Evolutionary conservation across 35 echinoderm and acorn worm genomes (phyloP).

Genomic region (Eucidaris tribuloides): DNA sequence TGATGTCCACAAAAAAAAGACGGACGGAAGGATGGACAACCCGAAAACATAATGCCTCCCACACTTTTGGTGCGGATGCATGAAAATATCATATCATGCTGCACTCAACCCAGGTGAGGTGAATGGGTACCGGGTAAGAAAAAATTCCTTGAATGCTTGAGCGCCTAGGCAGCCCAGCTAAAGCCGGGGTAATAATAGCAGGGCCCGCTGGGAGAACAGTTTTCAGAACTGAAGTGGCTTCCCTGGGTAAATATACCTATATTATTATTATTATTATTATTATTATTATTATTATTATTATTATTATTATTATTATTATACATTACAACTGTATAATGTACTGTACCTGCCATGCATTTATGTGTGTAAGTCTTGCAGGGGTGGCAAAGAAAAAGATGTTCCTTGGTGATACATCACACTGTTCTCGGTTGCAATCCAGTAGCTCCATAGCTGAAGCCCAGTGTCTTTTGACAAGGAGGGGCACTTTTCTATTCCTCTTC

Average conservation of each 20-base stretch:
- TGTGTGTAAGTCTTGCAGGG: not conserved
- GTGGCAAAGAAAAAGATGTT: constrained; percentile 14
- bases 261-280: too few relatives aligned
- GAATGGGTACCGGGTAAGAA: not conserved
- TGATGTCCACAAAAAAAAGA: not conserved
- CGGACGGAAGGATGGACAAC: too few relatives aligned
- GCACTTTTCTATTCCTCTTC: not conserved
- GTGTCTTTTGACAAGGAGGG: not conserved
- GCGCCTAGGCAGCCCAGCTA: too few relatives aligned
- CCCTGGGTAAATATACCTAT: too few relatives aligned
- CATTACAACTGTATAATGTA: not conserved
- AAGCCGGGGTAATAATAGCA: too few relatives aligned
- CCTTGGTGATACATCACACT: not conserved
- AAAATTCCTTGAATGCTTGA: too few relatives aligned
- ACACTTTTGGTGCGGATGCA: not conserved
- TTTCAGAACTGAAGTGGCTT: too few relatives aligned
- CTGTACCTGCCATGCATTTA: constrained; percentile 26
- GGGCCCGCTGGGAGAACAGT: too few relatives aligned
- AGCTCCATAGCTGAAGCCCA: constrained; percentile 4
- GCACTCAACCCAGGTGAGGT: too few relatives aligned
- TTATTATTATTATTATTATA: too few relatives aligned
- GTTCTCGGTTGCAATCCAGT: not conserved
- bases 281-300: too few relatives aligned
- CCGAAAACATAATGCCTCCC: too few relatives aligned
- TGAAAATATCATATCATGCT: not conserved